phyloP scores from a whole-genome alignment of 30 jellyfish, hydroid and myxozoan genomes.

The Aurelia aurita region DNA sequence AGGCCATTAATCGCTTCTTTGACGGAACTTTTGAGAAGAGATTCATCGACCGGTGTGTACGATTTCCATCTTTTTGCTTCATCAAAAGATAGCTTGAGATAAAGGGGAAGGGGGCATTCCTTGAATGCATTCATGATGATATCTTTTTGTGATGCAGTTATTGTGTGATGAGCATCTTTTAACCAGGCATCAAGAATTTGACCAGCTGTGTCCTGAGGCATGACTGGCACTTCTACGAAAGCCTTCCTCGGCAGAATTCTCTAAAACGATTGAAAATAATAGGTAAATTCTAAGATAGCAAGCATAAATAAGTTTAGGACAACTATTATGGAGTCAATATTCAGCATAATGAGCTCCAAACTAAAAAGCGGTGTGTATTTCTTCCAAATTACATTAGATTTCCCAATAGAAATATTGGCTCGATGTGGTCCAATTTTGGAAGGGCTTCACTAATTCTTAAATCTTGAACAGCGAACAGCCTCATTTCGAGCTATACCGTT shows the following conservation, averaged over 20 bases:
- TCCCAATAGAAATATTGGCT: no score
- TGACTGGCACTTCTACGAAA: conserved; percentile 78
- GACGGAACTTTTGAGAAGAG: conserved; percentile 56
- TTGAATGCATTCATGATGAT: conserved; percentile 65
- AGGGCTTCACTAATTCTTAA: no score
- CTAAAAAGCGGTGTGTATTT: no score
- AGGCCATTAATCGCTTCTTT: conserved; percentile 79
- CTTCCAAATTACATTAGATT: no score
- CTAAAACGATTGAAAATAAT: no score
- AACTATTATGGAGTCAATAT: no score
- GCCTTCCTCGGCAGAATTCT: conserved; percentile 38
- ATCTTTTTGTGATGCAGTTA: conserved; percentile 60
- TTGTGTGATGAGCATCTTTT: conserved; percentile 45
- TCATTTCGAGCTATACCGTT: no score
- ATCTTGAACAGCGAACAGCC: no score
- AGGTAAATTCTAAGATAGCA: no score
- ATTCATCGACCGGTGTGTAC: conserved; percentile 39
- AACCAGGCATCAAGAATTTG: conserved; percentile 88
- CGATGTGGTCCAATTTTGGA: no score
- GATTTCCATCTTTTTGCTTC: conserved; percentile 91
- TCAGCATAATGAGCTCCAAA: no score
- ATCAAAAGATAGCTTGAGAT: conserved; percentile 79
- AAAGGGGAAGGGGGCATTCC: conserved; percentile 79
- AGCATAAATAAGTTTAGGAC: no score
- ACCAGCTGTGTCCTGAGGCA: conserved; percentile 75